These are phyloP conservation scores for Tachycineta bicolor DNA, from an alignment of 2,113 vertebrate species.

Conservation along the genomic window DNA sequence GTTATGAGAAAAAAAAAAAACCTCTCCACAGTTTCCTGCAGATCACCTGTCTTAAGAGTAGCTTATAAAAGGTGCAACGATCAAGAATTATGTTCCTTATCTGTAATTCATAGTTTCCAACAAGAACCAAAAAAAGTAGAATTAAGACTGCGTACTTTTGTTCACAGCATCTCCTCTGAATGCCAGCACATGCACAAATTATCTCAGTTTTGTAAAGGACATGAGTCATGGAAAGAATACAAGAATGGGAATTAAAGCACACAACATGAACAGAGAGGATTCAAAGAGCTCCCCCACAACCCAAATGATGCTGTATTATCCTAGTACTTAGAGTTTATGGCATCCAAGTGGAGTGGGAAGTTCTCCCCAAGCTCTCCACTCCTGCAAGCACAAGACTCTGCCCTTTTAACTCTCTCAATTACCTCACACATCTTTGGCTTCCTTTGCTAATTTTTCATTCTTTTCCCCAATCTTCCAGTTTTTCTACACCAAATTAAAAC, in stretches of 20 bases:
- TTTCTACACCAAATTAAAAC: not conserved
- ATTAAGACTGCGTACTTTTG: not conserved
- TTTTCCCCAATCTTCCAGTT: not conserved
- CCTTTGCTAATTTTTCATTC: not conserved
- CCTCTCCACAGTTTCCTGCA: not conserved
- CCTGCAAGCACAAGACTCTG: not conserved
- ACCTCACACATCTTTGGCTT: not conserved
- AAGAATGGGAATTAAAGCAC: not conserved
- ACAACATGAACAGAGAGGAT: not conserved
- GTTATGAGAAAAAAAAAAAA: not conserved
- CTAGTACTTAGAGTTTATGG: not conserved
- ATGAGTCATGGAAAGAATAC: not conserved
- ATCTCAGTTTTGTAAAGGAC: not conserved
- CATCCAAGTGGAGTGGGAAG: not conserved
- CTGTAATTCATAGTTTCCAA: not conserved
- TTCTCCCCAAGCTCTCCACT: not conserved
- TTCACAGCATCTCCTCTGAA: not conserved
- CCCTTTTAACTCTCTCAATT: not conserved
- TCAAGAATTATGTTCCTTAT: not conserved
- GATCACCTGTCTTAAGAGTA: not conserved
- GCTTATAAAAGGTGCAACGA: not conserved
- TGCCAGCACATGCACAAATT: not conserved
- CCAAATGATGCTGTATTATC: fast-evolving
- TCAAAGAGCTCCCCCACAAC: not conserved
- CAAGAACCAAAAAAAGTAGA: not conserved